Percentiles rank a stretch among this genome's conserved stretches.
These are phyloP conservation scores for Glaucopsyche alexis DNA, from an alignment of 2,888 invertebrate genomes.

Conservation along the genomic window DNA sequence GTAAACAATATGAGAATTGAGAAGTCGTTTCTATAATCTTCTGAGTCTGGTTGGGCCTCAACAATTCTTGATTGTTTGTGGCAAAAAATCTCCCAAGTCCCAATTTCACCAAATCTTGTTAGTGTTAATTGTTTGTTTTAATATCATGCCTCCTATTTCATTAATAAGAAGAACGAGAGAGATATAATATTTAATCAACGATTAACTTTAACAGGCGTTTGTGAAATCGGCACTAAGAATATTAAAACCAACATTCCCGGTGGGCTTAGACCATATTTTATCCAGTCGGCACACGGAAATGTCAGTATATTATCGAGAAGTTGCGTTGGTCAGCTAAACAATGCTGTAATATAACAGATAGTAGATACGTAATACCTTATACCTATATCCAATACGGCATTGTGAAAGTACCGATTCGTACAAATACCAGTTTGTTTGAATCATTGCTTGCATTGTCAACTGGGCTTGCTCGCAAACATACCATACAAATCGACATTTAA, in stretches of 20 bases:
- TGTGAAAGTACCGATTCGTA: constrained; percentile 20
- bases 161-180: no score
- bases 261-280: constrained; percentile 13
- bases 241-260: constrained; percentile 20
- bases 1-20: no score
- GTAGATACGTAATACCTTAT: no score
- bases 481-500: neutral
- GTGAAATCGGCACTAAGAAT: neutral
- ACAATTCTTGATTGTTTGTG: neutral
- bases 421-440: constrained; percentile 20
- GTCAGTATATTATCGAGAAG: neutral
- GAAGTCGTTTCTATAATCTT: neutral
- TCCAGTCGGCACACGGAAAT: neutral
- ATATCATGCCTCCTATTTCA: no score
- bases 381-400: constrained; percentile 17
- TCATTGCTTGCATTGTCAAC: constrained; percentile 22
- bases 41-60: neutral
- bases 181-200: no score
- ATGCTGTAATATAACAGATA: constrained; percentile 8
- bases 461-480: neutral
- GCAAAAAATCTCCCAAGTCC: neutral
- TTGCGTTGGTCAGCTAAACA: constrained; percentile 19
- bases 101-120: no score
- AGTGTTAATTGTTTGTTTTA: no score
- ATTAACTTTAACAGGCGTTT: no score